Conservation (phyloP, 2,113 vertebrate species). For the Ornithorhynchus anatinus region DNA sequence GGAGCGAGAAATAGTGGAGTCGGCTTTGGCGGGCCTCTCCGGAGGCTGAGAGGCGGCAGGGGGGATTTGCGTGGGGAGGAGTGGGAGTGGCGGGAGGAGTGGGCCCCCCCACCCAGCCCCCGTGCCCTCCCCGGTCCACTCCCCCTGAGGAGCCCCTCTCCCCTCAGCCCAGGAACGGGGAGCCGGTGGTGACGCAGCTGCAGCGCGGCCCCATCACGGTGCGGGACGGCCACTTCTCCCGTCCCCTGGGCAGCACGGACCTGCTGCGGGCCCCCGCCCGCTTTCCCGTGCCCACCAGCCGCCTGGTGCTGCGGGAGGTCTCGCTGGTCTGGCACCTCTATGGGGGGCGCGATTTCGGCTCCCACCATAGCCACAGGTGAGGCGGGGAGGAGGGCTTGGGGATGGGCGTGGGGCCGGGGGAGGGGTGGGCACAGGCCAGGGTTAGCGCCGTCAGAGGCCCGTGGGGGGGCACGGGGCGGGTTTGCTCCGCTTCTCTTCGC, state of each 20-base stretch:
- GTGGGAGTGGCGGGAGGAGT: not conserved
- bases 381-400: not conserved
- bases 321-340: constrained; percentile 92
- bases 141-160: fast-evolving
- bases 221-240: constrained; percentile 84
- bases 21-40: too few species aligned
- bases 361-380: constrained; percentile 60
- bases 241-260: constrained; percentile 86
- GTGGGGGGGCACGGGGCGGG: constrained; percentile 57
- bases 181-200: constrained; percentile 84
- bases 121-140: fast-evolving
- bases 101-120: fast-evolving
- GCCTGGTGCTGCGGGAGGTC: constrained; percentile 85
- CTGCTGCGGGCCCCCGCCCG: constrained; percentile 82
- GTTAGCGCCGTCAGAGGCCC: constrained; percentile 11
- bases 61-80: not conserved
- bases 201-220: constrained; percentile 73
- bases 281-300: constrained; percentile 85
- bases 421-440: not conserved
- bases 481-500: constrained; percentile 71
- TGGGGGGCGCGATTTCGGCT: constrained; percentile 86
- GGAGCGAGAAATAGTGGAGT: too few species aligned
- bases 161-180: constrained; percentile 82
- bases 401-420: not conserved
- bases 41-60: fast-evolving